Percentiles rank a stretch among this genome's conserved stretches.
phyloP scores from a whole-genome alignment of 2,888 invertebrate genomes.

The Strigamia maritima region DNA sequence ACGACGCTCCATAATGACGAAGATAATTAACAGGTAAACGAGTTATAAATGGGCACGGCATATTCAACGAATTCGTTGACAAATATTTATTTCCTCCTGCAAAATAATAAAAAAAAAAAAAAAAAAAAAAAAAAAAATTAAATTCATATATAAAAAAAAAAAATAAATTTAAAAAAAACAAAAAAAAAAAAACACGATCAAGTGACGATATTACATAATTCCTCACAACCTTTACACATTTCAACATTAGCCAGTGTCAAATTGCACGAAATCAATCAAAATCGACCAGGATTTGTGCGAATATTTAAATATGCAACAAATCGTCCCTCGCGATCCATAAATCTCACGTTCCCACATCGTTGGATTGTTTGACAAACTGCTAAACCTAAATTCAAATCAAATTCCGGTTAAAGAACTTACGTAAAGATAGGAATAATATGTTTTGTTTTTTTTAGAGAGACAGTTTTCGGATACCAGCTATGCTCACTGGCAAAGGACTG shows the following conservation, averaged over 20 bases:
- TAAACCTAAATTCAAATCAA: background rate
- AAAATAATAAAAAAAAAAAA: background rate
- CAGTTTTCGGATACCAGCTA: background rate
- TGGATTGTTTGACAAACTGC: background rate
- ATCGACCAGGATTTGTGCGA: too few species aligned
- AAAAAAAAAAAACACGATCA: too few species aligned
- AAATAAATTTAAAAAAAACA: background rate
- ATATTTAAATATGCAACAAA: too few species aligned
- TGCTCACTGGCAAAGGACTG: background rate
- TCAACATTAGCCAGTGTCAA: too few species aligned
- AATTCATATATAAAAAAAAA: background rate
- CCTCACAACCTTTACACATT: too few species aligned
- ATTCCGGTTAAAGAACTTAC: background rate
- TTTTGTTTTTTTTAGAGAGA: background rate
- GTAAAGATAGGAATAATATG: background rate
- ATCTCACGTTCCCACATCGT: too few species aligned
- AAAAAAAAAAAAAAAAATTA: background rate
- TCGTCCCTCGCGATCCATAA: too few species aligned
- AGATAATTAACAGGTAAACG: conserved; percentile 74
- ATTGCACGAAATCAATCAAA: too few species aligned
- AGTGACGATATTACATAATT: background rate
- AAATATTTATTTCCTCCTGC: background rate
- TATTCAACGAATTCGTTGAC: conserved; percentile 49
- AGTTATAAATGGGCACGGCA: conserved; percentile 86
- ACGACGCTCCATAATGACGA: conserved; percentile 71